Base-by-base conservation (phyloP, 2,113 vertebrate species). In the Oncorhynchus keta region DNA sequence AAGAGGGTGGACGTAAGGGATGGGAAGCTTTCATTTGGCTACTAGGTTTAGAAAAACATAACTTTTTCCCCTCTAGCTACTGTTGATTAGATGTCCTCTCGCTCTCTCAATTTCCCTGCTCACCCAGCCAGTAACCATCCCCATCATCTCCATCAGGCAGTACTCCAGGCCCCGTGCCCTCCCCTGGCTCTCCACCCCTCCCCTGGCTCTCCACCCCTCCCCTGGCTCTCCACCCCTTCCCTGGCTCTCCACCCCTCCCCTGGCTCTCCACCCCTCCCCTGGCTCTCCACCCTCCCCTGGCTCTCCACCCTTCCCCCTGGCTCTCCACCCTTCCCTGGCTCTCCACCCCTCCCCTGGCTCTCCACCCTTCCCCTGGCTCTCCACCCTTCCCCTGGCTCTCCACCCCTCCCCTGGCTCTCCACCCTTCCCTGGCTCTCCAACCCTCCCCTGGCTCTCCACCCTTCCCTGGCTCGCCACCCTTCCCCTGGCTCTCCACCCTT, bases 181-280 rank as follows among this genome's bases (percentile, higher is more conserved):
- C 39, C 76, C 74, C 68, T 32, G 32, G 32, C 32, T 32, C 30
- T 32, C 30, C 30, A 32, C 30, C 65, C 28, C 28, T 67, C 39
- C 76, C 76, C 68, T 32, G 32, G 32, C 32, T 32, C 68, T 76
- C 74, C 30, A 32, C 30, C 30, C 30, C 0, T 32, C 4, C 4
- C 30, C 4, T 32, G 30, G 30, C 30, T 32, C 30, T 32, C 30
- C 30, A 16, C 28, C 28, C 28, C 28, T 67, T 30, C 76, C 74
- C 68, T 32, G 32, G 32, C 32, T 32, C 68, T 76, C 74, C 30
- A 32, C 4, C 65, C 28, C 28, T 67, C 39, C 76, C 76, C 68
- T 32, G 32, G 32, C 32, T 32, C 65, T 76, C 74, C 4, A 32
- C 30, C 65, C 14, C 28, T 67, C 39, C 76, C 76, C 68, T 32